phyloP scores from a whole-genome alignment of 2,797 vertebrate species.

The Anniella stebbinsi region DNA sequence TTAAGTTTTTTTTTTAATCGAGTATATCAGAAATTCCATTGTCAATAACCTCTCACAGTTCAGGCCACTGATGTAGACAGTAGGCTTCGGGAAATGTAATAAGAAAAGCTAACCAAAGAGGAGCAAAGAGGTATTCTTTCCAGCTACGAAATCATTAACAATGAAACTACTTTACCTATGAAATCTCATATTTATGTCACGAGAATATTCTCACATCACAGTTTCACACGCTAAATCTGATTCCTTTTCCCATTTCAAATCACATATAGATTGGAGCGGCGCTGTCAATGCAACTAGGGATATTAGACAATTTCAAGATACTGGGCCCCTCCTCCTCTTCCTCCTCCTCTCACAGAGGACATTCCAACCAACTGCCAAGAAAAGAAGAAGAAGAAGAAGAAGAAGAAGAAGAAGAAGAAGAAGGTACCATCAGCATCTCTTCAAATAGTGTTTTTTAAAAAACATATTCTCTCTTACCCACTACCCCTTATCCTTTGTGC shows the following conservation, averaged over 20 bases:
- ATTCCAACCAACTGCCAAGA: too few relatives aligned
- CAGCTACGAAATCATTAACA: conserved; percentile 89
- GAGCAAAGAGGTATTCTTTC: conserved; percentile 83
- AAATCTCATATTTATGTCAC: conserved; percentile 85
- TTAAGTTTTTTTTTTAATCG: conserved; percentile 85
- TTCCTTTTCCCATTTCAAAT: conserved; percentile 81
- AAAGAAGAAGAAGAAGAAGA: too few relatives aligned
- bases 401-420: too few relatives aligned
- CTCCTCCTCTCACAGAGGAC: too few relatives aligned
- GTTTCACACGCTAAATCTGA: conserved; percentile 81
- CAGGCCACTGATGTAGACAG: conserved; percentile 83
- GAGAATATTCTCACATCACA: conserved; percentile 81
- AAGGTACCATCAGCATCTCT: too few relatives aligned
- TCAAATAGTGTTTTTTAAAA: too few relatives aligned
- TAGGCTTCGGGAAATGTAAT: conserved; percentile 87
- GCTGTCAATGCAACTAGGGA: conserved; percentile 23
- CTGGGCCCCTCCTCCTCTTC: too few relatives aligned
- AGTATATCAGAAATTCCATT: conserved; percentile 88
- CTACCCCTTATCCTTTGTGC: too few relatives aligned
- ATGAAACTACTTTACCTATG: conserved; percentile 86
- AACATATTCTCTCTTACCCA: too few relatives aligned
- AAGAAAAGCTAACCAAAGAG: conserved; percentile 86
- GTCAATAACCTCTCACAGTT: conserved; percentile 89
- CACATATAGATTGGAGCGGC: conserved; percentile 65
- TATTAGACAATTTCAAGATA: conserved; percentile 31